Evolutionary conservation across 2,888 invertebrate species (phyloP), one percentile per base, ranked within the genome.

Genomic region (Heliconius hortense): DNA sequence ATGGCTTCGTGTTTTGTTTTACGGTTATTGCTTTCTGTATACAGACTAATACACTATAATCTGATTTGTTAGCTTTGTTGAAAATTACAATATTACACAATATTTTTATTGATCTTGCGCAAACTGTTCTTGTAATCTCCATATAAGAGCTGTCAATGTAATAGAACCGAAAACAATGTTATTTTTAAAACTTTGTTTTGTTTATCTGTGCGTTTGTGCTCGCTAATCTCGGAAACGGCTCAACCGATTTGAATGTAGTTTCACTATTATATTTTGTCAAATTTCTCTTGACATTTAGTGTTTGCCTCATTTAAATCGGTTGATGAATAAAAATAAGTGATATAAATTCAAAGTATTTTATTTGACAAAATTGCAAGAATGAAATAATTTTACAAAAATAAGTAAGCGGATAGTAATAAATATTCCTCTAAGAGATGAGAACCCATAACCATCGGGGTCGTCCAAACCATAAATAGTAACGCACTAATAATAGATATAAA

Each of bases 1-100:
- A 62, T 28, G 18, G 64, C 64, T 56, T 78, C 73, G 69, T 72
- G 71, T 39, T 75, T 75, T 70, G 75, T 67, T 71, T 74, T 28
- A 74, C 53, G 67, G 31, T 69, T 31, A 76, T 64, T 64, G 60
- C 48, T 74, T 18, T 48, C 21, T n/a, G 28, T 73, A 13, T 67
- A 48, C 31, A 18, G 31, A 24, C 60, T 18, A 43, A 59, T 15
- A 56, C 39, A 39, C 24, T 43, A 8, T 66, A 24, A 24, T 24
- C 13, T 66, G n/a, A n/a, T 5, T 35, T 64, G 35, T 64, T n/a
- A n/a, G 31, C 35, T 64, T 39, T 64, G 39, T 60, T 5, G 4
- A 15, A 26, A 15, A 60, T 60, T 15, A 60, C 18, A 28, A 59
- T 26, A 15, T 59, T n/a, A 18, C 1, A 53, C 1, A 43, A 0